These are phyloP conservation scores for Sipha maydis DNA, from an alignment of 2,888 invertebrate genomes.

Conservation along the genomic window DNA sequence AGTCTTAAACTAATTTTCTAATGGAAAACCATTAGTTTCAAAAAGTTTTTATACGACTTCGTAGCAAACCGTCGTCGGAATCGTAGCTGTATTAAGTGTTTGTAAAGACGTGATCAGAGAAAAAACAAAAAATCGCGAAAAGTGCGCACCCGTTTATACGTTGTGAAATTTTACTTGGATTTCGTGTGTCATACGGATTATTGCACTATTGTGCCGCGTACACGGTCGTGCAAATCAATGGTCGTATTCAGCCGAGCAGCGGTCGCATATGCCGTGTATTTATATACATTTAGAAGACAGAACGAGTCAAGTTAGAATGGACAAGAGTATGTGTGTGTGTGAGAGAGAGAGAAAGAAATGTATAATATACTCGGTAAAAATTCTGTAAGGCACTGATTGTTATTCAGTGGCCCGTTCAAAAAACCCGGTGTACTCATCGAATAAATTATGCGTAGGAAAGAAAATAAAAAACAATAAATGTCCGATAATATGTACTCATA, in stretches of 20 bases:
- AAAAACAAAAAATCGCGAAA: not conserved
- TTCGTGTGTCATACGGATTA: conserved; percentile 38
- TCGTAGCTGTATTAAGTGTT: not conserved
- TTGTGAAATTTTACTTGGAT: conserved; percentile 22
- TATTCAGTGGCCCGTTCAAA: conserved; percentile 30
- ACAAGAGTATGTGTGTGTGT: not conserved
- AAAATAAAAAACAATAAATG: conserved; percentile 4
- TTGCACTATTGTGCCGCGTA: conserved; percentile 23
- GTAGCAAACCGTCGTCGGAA: too few species aligned
- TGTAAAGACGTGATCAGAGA: not conserved
- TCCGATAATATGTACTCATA: not conserved
- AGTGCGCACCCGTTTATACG: conserved; percentile 17
- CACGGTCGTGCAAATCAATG: conserved; percentile 48
- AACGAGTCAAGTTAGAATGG: too few species aligned
- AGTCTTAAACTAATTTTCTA: too few species aligned
- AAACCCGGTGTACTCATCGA: conserved; percentile 14
- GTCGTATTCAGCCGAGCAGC: conserved; percentile 26
- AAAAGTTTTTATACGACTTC: too few species aligned
- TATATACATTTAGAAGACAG: not conserved
- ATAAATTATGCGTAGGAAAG: conserved; percentile 27
- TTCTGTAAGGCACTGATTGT: conserved; percentile 13
- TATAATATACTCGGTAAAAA: not conserved
- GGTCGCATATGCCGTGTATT: not conserved
- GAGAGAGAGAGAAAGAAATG: not conserved
- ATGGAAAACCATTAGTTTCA: too few species aligned